Percentiles rank a stretch among this genome's conserved stretches.
Conservation (phyloP, 1,140 invertebrate species). For the roundworm (Caenorhabditis elegans) region DNA sequence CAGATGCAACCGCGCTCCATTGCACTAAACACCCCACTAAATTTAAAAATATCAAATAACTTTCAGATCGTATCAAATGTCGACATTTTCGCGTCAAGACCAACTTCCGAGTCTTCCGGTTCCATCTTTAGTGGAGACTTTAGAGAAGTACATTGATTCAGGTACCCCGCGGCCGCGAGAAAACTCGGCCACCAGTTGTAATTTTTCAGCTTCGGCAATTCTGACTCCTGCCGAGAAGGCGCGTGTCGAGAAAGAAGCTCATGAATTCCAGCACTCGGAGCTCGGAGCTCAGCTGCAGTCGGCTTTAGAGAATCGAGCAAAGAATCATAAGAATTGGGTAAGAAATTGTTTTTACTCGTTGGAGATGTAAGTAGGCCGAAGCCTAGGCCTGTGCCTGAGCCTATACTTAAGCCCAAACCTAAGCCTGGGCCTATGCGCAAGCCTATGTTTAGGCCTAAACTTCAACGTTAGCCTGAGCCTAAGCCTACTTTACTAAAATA, state of each 20-base stretch:
- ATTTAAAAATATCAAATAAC: background rate
- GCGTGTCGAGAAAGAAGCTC: conserved; percentile 31
- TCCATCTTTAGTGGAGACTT: conserved; percentile 42
- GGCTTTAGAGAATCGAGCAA: conserved; percentile 40
- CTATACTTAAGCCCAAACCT: too few species aligned
- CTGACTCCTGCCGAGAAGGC: conserved; percentile 23
- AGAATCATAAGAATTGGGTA: conserved; percentile 48
- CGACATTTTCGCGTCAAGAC: conserved; percentile 40
- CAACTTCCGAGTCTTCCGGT: conserved; percentile 39
- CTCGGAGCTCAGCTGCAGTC: conserved; percentile 21
- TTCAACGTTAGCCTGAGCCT: too few species aligned
- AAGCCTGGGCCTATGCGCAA: too few species aligned
- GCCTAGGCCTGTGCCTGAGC: too few species aligned
- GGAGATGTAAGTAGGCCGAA: too few species aligned
- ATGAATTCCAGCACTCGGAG: conserved; percentile 36
- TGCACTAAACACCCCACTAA: too few species aligned
- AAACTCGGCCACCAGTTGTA: background rate
- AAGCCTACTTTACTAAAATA: too few species aligned
- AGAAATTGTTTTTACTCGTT: too few species aligned
- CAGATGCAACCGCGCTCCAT: too few species aligned
- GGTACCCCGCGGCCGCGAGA: background rate
- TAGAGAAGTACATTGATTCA: conserved; percentile 39
- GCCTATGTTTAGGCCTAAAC: too few species aligned
- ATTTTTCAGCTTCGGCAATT: conserved; percentile 38
- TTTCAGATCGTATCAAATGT: background rate